These are phyloP conservation scores for Ectropis crepuscularia DNA, from an alignment of 2,888 invertebrate genomes.

Conservation along the genomic window DNA sequence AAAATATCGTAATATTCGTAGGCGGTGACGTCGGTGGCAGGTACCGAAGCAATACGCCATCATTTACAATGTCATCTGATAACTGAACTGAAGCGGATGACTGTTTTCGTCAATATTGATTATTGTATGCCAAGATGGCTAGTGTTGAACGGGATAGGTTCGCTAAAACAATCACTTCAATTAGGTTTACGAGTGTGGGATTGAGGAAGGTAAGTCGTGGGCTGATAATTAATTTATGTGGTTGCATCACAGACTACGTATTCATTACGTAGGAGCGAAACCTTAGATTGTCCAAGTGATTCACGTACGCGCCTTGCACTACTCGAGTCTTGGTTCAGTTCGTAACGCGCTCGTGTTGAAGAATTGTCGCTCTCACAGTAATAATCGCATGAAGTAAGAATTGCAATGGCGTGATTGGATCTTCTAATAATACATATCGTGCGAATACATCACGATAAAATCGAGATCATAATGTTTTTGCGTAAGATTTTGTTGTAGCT, in stretches of 20 bases:
- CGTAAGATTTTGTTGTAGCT: conserved; percentile 22
- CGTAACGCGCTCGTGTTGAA: conserved; percentile 5
- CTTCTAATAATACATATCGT: conserved; percentile 27
- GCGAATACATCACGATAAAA: conserved; percentile 30
- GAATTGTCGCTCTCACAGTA: conserved; percentile 25
- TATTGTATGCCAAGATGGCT: conserved; percentile 49
- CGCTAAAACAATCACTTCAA: conserved; percentile 31
- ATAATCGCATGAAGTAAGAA: conserved; percentile 26
- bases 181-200: conserved; percentile 46
- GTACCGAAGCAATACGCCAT: conserved; percentile 64
- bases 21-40: conserved; percentile 69
- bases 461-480: conserved; percentile 34
- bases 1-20: conserved; percentile 58
- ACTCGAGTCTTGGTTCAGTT: not conserved
- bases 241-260: conserved; percentile 35
- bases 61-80: conserved; percentile 71
- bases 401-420: conserved; percentile 28
- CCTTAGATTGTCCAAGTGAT: conserved; percentile 29
- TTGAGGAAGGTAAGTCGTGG: conserved; percentile 51
- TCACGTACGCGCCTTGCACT: conserved; percentile 15
- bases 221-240: conserved; percentile 50
- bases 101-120: conserved; percentile 66
- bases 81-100: conserved; percentile 53
- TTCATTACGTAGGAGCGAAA: conserved; percentile 35
- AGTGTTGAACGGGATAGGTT: conserved; percentile 44